Evolutionary conservation across 2,113 vertebrate species (phyloP).

Genomic region (Alosa alosa): DNA sequence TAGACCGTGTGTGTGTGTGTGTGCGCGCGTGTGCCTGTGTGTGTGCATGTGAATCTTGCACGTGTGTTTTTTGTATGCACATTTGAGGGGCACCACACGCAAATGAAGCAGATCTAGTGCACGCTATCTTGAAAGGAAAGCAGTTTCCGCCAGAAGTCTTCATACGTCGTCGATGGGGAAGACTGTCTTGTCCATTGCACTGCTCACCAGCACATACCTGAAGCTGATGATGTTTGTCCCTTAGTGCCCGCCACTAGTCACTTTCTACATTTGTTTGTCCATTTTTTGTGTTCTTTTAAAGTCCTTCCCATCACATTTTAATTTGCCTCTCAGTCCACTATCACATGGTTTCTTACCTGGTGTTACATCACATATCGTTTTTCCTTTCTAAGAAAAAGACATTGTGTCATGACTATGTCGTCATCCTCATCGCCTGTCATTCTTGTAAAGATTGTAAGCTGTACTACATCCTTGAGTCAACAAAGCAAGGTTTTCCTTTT

Average conservation of each 20-base stretch:
- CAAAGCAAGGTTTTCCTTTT: conserved; percentile 69
- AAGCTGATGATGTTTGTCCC: not conserved
- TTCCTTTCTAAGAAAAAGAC: conserved; percentile 51
- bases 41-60: conserved; percentile 22
- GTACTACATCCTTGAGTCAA: conserved; percentile 71
- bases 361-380: conserved; percentile 44
- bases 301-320: not conserved
- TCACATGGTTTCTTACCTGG: conserved; percentile 49
- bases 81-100: conserved; percentile 14
- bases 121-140: not conserved
- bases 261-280: conserved; percentile 18
- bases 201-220: not conserved
- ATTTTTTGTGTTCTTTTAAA: not conserved
- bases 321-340: conserved; percentile 39
- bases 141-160: not conserved
- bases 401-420: conserved; percentile 52
- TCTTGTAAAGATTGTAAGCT: conserved; percentile 77
- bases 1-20: conserved; percentile 20
- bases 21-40: not conserved
- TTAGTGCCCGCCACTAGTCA: not conserved
- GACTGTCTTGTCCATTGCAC: not conserved
- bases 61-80: conserved; percentile 23
- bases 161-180: not conserved
- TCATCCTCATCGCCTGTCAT: conserved; percentile 66
- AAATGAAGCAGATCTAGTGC: not conserved